Conservation (phyloP, 2,113 vertebrate genomes). For the Gymnobelideus leadbeateri region DNA sequence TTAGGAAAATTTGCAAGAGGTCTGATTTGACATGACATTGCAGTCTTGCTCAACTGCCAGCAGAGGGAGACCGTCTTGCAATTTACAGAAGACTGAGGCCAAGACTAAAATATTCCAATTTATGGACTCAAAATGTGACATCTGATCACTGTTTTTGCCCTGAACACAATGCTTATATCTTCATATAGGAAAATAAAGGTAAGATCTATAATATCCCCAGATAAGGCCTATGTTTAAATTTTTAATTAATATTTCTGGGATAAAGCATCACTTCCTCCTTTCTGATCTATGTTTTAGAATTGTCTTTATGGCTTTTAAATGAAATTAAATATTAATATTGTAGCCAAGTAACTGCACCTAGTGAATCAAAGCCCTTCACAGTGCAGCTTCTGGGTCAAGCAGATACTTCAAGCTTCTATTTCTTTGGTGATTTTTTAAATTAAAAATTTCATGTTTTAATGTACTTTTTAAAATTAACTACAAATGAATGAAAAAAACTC, state of each 20-base stretch:
- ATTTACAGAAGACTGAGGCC: background rate
- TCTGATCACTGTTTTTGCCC: background rate
- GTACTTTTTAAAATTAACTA: background rate
- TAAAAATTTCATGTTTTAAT: background rate
- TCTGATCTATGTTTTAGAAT: accelerated
- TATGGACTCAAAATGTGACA: background rate
- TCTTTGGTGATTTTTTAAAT: background rate
- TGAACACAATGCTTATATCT: background rate
- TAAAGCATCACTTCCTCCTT: background rate
- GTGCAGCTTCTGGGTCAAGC: background rate
- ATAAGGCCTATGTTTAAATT: background rate
- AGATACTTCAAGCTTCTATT: background rate
- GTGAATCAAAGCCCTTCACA: background rate
- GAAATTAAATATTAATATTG: background rate
- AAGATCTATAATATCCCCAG: background rate
- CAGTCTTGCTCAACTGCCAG: background rate
- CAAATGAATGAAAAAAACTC: background rate
- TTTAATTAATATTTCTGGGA: accelerated
- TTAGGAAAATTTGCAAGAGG: background rate
- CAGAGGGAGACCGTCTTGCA: background rate
- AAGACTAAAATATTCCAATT: background rate
- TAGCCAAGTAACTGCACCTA: background rate
- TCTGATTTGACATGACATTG: background rate
- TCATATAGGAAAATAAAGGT: background rate
- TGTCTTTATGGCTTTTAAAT: background rate